Base-by-base conservation (phyloP, 2,113 vertebrate genomes). In the Sialia sialis region DNA sequence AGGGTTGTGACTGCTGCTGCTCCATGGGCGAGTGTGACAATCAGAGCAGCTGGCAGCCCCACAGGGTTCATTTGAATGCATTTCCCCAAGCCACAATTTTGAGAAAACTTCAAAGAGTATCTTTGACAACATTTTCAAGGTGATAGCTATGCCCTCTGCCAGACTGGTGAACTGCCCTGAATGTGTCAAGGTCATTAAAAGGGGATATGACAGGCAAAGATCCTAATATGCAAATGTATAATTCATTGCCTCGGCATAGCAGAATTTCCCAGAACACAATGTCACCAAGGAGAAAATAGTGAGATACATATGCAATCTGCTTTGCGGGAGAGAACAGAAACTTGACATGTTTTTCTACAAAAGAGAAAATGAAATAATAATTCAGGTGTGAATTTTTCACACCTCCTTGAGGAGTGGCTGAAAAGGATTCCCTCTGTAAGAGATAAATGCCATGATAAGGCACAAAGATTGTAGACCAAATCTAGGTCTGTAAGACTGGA, bases 11-110 rank as follows among this genome's bases (percentile, higher is more conserved):
- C 12, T 1, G 0, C 16, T 66, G 30, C n/a, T 4, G 4, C 26
- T 67, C 43, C 20, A 9, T 1, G 4, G 36, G 10, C 1, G 4
- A 83, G 34, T 6, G 2, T 3, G 0, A 38, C 12, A 59, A 39
- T 29, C 38, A 48, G 43, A 86, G 44, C 18, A 52, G 49, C 29
- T 54, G 66, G 29, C 9, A 69, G 23, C 41, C 17, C 41, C 38
- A 58, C 16, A 22, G 19, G 32, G 9, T 39, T 89, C 15, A 59
- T 76, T 43, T 59, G 34, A 74, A 48, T 54, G 25, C 34, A 46
- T 70, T 87, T 60, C 20, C 25, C 21, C 58, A 62, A 39, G 39
- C 4, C 27, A 68, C 4, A 12, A 41, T 30, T 80, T n/a, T 62
- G 41, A 81, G 23, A 48, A 75, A 39, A 69, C 22, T 76, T 79